Conservation (phyloP, 2,113 vertebrate species). For the Anser cygnoides region DNA sequence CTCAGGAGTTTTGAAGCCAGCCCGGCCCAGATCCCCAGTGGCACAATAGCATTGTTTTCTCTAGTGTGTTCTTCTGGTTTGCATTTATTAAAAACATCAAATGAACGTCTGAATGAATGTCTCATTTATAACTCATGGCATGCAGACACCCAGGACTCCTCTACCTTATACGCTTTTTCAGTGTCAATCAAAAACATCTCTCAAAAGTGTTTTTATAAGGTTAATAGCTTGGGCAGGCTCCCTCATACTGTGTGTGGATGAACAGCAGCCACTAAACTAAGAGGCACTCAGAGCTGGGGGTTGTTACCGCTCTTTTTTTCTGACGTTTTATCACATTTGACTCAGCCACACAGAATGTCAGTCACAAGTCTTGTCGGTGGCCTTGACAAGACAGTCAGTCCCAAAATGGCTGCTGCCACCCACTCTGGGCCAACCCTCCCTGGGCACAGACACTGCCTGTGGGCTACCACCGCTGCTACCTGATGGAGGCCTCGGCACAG, state of each 20-base stretch:
- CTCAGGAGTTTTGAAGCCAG: neutral
- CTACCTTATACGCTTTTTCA: neutral
- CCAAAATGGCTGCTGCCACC: no score
- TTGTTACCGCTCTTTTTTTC: no score
- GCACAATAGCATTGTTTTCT: neutral
- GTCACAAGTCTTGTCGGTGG: no score
- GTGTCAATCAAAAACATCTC: neutral
- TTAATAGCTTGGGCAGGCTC: neutral
- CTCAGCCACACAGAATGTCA: no score
- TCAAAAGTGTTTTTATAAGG: neutral
- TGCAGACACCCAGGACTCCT: neutral
- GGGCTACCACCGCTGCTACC: rapidly evolving
- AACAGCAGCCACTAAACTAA: neutral
- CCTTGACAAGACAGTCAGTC: no score
- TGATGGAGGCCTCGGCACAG: neutral
- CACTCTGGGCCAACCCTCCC: no score
- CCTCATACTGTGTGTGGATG: neutral
- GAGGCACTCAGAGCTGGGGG: no score
- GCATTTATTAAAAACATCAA: neutral
- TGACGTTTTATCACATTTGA: no score
- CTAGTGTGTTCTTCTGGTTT: neutral
- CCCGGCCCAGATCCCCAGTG: neutral
- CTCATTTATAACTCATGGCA: neutral
- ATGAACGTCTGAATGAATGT: no score
- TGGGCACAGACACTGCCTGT: rapidly evolving